Evolutionary conservation across 2,888 invertebrate genomes (phyloP), one percentile per base, ranked within the genome.

Genomic region (Drosophila neotestacea): DNA sequence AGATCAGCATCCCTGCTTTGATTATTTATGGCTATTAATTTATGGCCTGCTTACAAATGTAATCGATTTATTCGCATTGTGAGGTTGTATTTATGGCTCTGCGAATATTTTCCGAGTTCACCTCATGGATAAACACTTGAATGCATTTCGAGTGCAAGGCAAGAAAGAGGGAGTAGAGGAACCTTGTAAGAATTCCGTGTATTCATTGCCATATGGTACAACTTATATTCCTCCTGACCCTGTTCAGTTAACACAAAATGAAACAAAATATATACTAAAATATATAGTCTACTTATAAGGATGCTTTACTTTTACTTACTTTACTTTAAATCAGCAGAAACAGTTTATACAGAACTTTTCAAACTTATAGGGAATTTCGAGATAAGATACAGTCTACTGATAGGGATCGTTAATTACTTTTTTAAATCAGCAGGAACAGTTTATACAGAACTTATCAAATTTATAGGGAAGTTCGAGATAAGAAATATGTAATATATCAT

Each of bases 21-120:
- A 63, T 48, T 81, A 74, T 66, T 58, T 76, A 58, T 39, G 36
- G 52, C 74, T 30, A 67, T 39, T 46, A 60, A 76, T 74, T 75
- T 65, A 79, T 48, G 75, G 6, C 59, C 62, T 56, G 69, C 65
- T 32, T 70, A 75, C 59, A 77, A 73, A 63, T 60, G 36, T 50
- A 38, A 38, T 56, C 73, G 82, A 88, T 88, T 88, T 85, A 83
- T 79, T 79, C 63, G 62, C 62, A 69, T 50, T 67, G 66, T 70
- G 16, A 51, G 47, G 48, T 65, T 51, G 61, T 71, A 79, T 82
- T 82, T 88, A 82, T 77, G 83, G 56, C 50, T 50, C n/a, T 47
- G 70, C 60, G 73, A 73, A 85, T 85, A 82, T 71, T 73, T 82
- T 7, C 47, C 32, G 42, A 66, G 56, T 60, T 66, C 60, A 61